These are phyloP conservation scores for Rutpela maculata DNA, from an alignment of 2,888 invertebrate species.

Conservation along the genomic window DNA sequence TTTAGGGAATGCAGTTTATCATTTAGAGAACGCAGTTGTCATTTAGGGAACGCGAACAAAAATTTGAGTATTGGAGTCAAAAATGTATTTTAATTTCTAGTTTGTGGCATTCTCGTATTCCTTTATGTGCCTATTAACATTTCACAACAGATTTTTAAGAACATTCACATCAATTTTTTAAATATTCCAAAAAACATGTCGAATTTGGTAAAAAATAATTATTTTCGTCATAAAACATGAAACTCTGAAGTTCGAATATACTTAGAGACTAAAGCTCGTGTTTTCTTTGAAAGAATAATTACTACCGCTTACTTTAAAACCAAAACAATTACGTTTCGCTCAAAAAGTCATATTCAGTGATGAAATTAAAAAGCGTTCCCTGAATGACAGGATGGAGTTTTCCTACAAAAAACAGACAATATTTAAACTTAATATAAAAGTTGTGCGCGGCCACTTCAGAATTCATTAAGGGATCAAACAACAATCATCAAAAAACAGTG, in stretches of 20 bases:
- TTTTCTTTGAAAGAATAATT: neutral
- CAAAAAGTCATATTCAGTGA: neutral
- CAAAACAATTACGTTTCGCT: neutral
- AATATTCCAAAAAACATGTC: neutral
- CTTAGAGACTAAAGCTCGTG: neutral
- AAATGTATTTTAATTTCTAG: neutral
- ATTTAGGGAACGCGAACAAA: neutral
- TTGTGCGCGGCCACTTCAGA: neutral
- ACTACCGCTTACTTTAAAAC: neutral
- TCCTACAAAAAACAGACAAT: neutral
- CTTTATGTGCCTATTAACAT: neutral
- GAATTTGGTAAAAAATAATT: constrained; percentile 31
- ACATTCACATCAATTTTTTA: neutral
- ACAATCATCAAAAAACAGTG: neutral
- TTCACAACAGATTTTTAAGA: neutral
- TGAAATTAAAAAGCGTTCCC: neutral
- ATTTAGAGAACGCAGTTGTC: neutral
- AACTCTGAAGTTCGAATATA: neutral
- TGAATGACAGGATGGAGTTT: neutral
- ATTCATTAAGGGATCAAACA: neutral
- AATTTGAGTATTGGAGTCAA: neutral
- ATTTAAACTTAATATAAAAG: neutral
- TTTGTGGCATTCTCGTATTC: neutral
- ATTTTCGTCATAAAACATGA: constrained; percentile 3
- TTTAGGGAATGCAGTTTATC: no score